Base-by-base conservation (phyloP, 2,113 vertebrate genomes). In the Oncorhynchus tshawytscha region DNA sequence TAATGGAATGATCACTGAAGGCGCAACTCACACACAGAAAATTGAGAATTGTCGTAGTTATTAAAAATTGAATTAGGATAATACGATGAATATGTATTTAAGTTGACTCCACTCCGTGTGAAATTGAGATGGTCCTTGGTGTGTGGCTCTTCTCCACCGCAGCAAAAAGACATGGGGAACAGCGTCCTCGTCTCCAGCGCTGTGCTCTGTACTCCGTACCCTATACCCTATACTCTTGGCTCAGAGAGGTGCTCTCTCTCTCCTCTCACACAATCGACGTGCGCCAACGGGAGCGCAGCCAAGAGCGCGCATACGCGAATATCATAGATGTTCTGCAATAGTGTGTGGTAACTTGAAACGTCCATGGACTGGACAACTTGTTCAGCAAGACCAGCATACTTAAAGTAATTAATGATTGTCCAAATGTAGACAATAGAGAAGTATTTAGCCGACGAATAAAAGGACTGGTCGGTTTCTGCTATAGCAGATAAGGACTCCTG, bases 41-140 rank as follows among this genome's bases (percentile, higher is more conserved):
- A 34, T 29, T 69, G 2, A 5, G 49, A 67, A 64, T 25, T 5
- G n/a, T 11, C 22, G 15, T 7, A 59, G 16, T 15, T 62, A 7
- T n/a, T 62, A 1, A 70, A 4, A 3, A 24, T 22, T 1, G 34
- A 18, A 71, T 69, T 69, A 60, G 7, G 8, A 18, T 24, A 8
- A 15, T 4, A 45, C 16, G 18, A 39, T 73, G 24, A 8, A 13
- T 20, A 5, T 62, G 27, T 22, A 34, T 64, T 34, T 5, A 6
- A 49, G 5, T 49, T 65, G 72, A 24, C 72, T 67, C n/a, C 51
- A 12, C 48, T 49, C 74, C 70, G 88, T 80, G 86, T 84, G 85
- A 88, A 87, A 77, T 71, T 27, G 24, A 49, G 72, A 66, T 65
- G 65, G 77, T 59, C 64, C 70, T 76, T 87, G 81, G 81, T 82